Conservation (phyloP, 2,797 vertebrate genomes). For the Sebastes hubbsi region DNA sequence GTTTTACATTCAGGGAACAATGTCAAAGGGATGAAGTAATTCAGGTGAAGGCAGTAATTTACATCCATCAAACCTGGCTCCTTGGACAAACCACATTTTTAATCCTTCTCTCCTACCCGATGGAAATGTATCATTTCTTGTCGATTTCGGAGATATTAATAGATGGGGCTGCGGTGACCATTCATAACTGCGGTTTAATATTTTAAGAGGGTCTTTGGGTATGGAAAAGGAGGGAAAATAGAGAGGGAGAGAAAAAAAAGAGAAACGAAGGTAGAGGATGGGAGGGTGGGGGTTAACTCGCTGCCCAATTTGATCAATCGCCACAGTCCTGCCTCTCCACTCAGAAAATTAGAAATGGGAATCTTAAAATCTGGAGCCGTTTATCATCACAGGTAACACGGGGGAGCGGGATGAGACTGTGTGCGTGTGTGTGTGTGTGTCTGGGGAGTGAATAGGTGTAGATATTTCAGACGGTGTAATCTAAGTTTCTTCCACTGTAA, state of each 20-base stretch:
- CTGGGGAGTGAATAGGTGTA: conserved; percentile 15
- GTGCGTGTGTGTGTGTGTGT: conserved; percentile 12
- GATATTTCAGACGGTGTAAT: conserved; percentile 54
- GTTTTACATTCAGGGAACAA: background rate
- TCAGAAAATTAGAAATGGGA: conserved; percentile 87
- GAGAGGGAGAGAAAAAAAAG: conserved; percentile 29
- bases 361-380: conserved; percentile 85
- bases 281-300: conserved; percentile 67
- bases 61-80: conserved; percentile 56
- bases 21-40: background rate
- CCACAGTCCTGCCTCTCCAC: conserved; percentile 82
- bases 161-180: conserved; percentile 78
- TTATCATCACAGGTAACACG: conserved; percentile 80
- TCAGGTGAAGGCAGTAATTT: conserved; percentile 37
- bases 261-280: conserved; percentile 27
- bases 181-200: conserved; percentile 87
- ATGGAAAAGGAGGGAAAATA: conserved; percentile 44
- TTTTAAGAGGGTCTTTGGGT: conserved; percentile 84
- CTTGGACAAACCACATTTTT: conserved; percentile 47
- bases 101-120: conserved; percentile 56
- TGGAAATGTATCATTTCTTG: conserved; percentile 75
- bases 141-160: conserved; percentile 83
- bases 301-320: conserved; percentile 86
- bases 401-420: conserved; percentile 21
- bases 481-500: conserved; percentile 43